phyloP scores from a whole-genome alignment of 2,888 invertebrate species.

The Odontomyia ornata region DNA sequence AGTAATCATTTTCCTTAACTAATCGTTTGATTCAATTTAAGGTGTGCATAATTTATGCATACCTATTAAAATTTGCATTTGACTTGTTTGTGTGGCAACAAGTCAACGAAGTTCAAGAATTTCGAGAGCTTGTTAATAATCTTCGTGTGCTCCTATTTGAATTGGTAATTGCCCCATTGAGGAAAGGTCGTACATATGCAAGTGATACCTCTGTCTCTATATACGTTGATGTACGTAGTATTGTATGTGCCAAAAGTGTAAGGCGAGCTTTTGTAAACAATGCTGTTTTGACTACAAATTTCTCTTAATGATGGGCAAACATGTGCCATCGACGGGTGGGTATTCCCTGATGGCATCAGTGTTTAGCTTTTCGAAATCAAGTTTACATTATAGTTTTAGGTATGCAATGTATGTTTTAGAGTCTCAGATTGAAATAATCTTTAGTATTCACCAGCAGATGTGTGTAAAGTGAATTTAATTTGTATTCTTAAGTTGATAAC shows the following conservation, averaged over 20 bases:
- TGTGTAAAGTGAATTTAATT: no score
- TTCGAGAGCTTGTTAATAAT: background rate
- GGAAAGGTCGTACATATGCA: no score
- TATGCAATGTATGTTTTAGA: no score
- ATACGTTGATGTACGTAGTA: background rate
- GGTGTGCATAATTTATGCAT: background rate
- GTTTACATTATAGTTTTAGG: no score
- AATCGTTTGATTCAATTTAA: no score
- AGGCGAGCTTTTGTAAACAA: background rate
- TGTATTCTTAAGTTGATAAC: no score
- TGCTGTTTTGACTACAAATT: background rate
- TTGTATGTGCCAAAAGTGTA: background rate
- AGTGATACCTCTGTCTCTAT: no score
- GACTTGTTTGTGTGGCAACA: background rate
- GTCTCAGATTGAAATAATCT: no score
- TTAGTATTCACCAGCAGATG: no score
- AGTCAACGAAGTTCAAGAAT: background rate
- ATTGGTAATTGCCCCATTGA: background rate
- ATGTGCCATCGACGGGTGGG: background rate
- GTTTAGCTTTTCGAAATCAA: no score
- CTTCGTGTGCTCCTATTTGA: background rate
- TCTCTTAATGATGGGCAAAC: background rate
- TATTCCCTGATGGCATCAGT: background rate
- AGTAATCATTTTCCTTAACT: no score
- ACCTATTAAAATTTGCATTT: background rate